phyloP scores from a whole-genome alignment of 2,113 vertebrate species.

The Chinchilla lanigera region DNA sequence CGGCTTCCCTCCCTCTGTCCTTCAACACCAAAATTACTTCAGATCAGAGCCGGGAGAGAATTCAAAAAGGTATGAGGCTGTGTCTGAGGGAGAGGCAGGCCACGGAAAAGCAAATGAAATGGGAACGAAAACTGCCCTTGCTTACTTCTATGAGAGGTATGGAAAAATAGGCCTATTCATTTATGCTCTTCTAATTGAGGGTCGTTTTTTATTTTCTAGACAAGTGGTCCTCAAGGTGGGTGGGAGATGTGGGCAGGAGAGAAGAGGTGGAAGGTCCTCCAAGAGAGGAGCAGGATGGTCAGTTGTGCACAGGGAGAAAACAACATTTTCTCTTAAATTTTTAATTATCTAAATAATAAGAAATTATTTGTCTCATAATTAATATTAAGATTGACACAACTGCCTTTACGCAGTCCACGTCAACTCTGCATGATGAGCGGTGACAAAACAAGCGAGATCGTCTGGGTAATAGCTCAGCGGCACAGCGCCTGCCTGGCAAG shows the following conservation, averaged over 20 bases:
- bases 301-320: neutral
- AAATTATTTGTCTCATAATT: neutral
- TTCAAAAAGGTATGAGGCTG: neutral
- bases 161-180: neutral
- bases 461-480: no score
- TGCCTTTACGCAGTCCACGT: neutral
- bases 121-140: neutral
- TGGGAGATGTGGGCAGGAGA: accelerated
- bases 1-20: slow-evolving; percentile 67
- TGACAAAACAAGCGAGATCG: slow-evolving; percentile 59
- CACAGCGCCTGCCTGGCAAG: no score
- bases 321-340: neutral
- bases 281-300: neutral
- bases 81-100: neutral
- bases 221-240: neutral
- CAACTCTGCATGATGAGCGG: slow-evolving; percentile 35
- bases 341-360: neutral
- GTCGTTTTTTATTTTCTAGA: neutral
- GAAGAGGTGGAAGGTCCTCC: accelerated
- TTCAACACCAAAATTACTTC: slow-evolving; percentile 59
- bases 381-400: neutral
- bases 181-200: neutral
- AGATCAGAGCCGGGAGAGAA: neutral
- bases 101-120: neutral
- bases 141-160: neutral